Base-by-base conservation (phyloP, 1,140 invertebrate species). In the Acyrthosiphon pisum region DNA sequence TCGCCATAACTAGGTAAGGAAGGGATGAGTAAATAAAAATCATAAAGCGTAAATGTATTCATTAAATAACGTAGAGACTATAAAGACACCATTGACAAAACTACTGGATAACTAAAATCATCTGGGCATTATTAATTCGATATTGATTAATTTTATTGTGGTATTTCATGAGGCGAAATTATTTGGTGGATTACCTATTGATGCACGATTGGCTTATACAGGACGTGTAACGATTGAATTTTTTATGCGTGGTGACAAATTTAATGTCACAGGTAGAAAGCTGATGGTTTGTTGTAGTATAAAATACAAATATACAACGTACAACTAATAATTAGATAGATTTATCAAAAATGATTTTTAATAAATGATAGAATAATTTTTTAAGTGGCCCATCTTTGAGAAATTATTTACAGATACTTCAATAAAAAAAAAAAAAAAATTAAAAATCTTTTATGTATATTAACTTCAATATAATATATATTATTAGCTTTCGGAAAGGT, bases 11-110 rank as follows among this genome's bases (percentile, higher is more conserved):
- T 18, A 14, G 22, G 30, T 1, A 41, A 90, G 23, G 37, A 41
- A 90, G 23, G 37, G 14, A 90, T 37, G n/a, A 90, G 37, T 60
- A 11, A 90, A 90, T 90, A 90, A 68, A 68, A 22, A 44, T 90
- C 6, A 35, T 18, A 20, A 18, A 35, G 23, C 44, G n/a, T 35
- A 37, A 50, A 50, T 18, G 46, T 90, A n/a, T 44, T 44, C 35
- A 89, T 14, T 23, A 30, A 53, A 89, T 35, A 50, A 76, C 1
- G 8, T 11, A 81, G n/a, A 46, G 7, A 35, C n/a, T 81, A 37
- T 35, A 56, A 37, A 22, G 22, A 68, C 60, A 56, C 26, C 89
- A 90, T 90, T 90, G 41, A 90, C 68, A 60, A 68, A 68, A 60
- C 11, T 30, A 44, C 48, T 37, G n/a, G 11, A 89, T 26, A 23